Evolutionary conservation across 2,797 vertebrate genomes (phyloP), one percentile per base, ranked within the genome.

Genomic region (Aselliscus stoliczkanus): DNA sequence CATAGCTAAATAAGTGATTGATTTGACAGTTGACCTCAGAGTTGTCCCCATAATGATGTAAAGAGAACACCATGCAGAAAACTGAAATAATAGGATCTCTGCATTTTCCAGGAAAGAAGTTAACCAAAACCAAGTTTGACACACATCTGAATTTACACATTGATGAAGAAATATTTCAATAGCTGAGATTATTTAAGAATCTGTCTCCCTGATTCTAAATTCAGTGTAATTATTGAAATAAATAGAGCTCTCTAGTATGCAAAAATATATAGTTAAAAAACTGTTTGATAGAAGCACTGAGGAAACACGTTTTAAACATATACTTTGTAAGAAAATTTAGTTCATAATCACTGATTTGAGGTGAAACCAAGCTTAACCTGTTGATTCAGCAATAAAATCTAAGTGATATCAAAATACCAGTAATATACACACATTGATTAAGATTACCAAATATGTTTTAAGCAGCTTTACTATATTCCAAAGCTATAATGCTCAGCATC

Each of bases 361-460:
- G 56, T 79, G 37, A 95, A 75, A 29, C 64, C 76, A 81, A 75
- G 83, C 62, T 76, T 42, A 96, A 83, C 17, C 25, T 92, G 80
- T 9, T 88, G 47, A 87, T 18, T 60, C 5, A 34, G 15, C 37
- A 94, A 60, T 70, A 92, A 97, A 88, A 90, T 93, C 34, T 77
- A 88, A 81, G 44, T 60, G 86, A 73, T 85, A 80, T 70, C 44
- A 94, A 86, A 84, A 70, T 12, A 79, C 29, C 27, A 76, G 34
- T 34, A 75, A 94, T 60, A 62, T 7, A 81, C 0, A 50, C 29
- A 88, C 44, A 8, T 14, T 20, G 34, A 70, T 80, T 60, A 88
- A 52, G 0, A 83, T 56, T 47, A 56, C 5, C 52, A 77, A 67
- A 77, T 42, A 81, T 72, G 23, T 79, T 91, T 94, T 73, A 75